Base-by-base conservation (phyloP, 2,113 vertebrate species). In the Nanorana parkeri region DNA sequence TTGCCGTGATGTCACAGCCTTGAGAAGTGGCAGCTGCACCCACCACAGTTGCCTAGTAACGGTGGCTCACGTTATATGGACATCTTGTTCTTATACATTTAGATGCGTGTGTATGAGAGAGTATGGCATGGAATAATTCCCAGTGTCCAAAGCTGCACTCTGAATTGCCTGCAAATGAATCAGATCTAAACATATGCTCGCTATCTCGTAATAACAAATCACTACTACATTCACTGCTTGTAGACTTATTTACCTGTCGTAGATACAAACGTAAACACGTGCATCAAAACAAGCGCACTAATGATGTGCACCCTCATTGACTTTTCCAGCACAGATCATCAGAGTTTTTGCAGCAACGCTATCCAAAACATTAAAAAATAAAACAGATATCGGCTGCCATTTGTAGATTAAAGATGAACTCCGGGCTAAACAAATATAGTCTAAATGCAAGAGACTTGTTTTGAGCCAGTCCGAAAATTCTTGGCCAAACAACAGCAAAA, bases 21-120 rank as follows among this genome's bases (percentile, higher is more conserved):
- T 13, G 20, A 23, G 29, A 51, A 28, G 55, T 29, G 51, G 29
- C 63, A 41, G 21, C 21, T 51, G 16, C 61, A n/a, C 56, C 15
- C 28, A 20, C 56, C 26, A 21, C 58, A 21, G 79, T 81, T 73
- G 79, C 79, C 58, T 81, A 81, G 79, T 7, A 81, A 81, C 79
- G 20, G 19, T 54, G 68, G 32, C 67, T 81, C 41, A 19, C 21
- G 21, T 64, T 32, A 24, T 71, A 54, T 65, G 68, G 79, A 64
- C 55, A 81, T 55, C 41, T 29, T 81, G 79, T 71, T 47, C 56
- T 81, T 55, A 24, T 54, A 23, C 55, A 64, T 61, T 63, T 63
- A n/a, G 68, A 55, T 16, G 32, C 26, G 55, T 36, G 36, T 80
- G 68, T 26, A 47, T 47, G 41, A 47, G 41, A 6, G 69, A 73